Evolutionary conservation across 2,113 vertebrate species (phyloP), one percentile per base, ranked within the genome.

Genomic region (Tragulus kanchil): DNA sequence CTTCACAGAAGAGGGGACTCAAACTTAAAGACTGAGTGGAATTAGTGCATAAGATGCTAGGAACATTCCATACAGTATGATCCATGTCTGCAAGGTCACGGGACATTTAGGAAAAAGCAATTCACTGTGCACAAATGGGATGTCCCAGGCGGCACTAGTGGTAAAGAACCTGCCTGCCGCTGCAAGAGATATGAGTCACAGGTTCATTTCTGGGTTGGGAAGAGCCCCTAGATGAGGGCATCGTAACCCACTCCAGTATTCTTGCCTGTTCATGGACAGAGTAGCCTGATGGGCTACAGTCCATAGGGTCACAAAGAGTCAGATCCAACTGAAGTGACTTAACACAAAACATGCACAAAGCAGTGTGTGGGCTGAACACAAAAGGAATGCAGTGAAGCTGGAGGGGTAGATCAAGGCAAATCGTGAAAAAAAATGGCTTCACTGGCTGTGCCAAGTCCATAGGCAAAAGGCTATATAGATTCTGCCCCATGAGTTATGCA

Each of bases 371-470:
- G 5, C 31, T 23, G 28, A 62, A 2, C 25, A 26, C 17, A 58
- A 62, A 25, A 2, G 6, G 10, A 52, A 11, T 17, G 6, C 71
- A 16, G 4, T 7, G 3, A 59, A 48, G 7, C 14, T 50, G 2
- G 25, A 85, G 5, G 59, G 4, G 13, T 26, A 17, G 13, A 17
- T 21, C 16, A 28, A 11, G 16, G 25, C 0, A 64, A 8, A 19
- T 31, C 11, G 8, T 17, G 50, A 12, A 86, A 8, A 8, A 12
- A 62, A 87, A 78, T 16, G 10, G 16, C 56, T 90, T 19, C 28
- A 25, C 5, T 88, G 21, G 56, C 11, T 5, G 5, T 11, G 12
- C 15, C 6, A 19, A 58, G 9, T 5, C 5, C 7, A 26, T 0
- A 26, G 28, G 15, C 12, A 8, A 92, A 92, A 6, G 21, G n/a